These are phyloP conservation scores for Ataeniobius toweri DNA, from an alignment of 2,797 vertebrate species.

Conservation along the genomic window DNA sequence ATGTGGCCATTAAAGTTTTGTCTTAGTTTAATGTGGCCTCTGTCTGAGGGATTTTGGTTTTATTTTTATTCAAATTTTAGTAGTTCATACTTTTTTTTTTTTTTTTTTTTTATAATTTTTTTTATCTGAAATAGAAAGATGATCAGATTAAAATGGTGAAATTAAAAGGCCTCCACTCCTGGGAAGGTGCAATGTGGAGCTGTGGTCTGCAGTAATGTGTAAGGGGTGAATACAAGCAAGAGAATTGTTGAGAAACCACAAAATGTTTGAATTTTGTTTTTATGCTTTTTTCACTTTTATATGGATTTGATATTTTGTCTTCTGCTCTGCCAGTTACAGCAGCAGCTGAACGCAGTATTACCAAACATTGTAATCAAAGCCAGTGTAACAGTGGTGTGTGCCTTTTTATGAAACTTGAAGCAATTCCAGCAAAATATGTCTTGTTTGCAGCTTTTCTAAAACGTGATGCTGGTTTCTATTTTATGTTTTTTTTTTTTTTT, in stretches of 20 bases:
- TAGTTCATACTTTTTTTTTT: not conserved
- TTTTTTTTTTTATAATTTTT: not conserved
- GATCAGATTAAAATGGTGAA: conserved; percentile 18
- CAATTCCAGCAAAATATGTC: conserved; percentile 30
- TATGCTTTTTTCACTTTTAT: conserved; percentile 82
- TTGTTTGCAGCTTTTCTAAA: conserved; percentile 43
- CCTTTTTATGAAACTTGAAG: conserved; percentile 62
- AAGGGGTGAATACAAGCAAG: not conserved
- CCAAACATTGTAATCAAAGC: conserved; percentile 55
- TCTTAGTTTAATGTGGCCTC: conserved; percentile 37
- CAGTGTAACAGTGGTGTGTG: conserved; percentile 47
- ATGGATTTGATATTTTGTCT: conserved; percentile 69
- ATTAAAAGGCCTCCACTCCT: conserved; percentile 9
- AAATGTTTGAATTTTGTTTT: conserved; percentile 63
- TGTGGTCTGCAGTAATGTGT: conserved; percentile 13
- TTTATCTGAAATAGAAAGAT: not conserved
- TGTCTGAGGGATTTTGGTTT: conserved; percentile 3
- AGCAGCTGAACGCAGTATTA: conserved; percentile 61
- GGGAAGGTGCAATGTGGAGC: conserved; percentile 26
- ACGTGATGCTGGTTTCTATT: conserved; percentile 34
- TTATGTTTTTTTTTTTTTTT: not conserved
- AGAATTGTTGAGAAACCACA: conserved; percentile 37
- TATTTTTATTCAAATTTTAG: conserved; percentile 17
- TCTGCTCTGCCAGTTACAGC: conserved; percentile 43
- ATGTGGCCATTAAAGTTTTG: conserved; percentile 23